Evolutionary conservation across 2,113 vertebrate species (phyloP), one percentile per base, ranked within the genome.

Genomic region (Myotis brandtii): DNA sequence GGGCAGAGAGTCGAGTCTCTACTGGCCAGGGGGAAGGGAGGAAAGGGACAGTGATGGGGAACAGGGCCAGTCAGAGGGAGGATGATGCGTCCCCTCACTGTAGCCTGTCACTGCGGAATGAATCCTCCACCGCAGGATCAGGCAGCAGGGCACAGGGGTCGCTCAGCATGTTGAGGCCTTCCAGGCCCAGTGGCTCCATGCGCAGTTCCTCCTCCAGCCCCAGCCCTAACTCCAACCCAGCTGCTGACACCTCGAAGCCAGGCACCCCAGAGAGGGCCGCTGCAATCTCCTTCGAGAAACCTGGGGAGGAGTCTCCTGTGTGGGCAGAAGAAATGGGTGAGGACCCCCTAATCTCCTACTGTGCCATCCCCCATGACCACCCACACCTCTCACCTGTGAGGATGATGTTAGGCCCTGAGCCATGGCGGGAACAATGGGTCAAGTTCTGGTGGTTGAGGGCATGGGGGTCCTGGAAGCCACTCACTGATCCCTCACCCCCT

Each of bases 251-350:
- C 96, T 99, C 99, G 0, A 99, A 99, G 62, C 99, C 99, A 0
- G 99, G 99, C 9, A 99, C 99, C 3, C 99, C 98, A 0, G 99
- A 99, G 97, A 99, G 97, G 3, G 99, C 99, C 6, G 97, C 99
- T 75, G 99, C 98, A 6, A 99, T 99, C 98, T 99, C 99, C 96
- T 99, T 99, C 16, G 99, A 99, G 96, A 99, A 98, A 9, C 99
- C 99, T 0, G 99, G 99, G 0, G 98, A 97, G 3, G 99, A 99
- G 69, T 99, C 99, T 17, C 99, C 99, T 99, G 97, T 37, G 52
- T 37, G 34, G 66, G 37, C 18, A 50, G 30, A 93, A 67, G 32
- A 46, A 50, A 50, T 0, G 1, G 11, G 37, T 95, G 64, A 97
- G 75, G 52, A 59, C 21, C 8, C 21, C 17, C 32, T 8, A 2